Conservation (phyloP, 2,888 invertebrate species). For the Tinea semifulvella region DNA sequence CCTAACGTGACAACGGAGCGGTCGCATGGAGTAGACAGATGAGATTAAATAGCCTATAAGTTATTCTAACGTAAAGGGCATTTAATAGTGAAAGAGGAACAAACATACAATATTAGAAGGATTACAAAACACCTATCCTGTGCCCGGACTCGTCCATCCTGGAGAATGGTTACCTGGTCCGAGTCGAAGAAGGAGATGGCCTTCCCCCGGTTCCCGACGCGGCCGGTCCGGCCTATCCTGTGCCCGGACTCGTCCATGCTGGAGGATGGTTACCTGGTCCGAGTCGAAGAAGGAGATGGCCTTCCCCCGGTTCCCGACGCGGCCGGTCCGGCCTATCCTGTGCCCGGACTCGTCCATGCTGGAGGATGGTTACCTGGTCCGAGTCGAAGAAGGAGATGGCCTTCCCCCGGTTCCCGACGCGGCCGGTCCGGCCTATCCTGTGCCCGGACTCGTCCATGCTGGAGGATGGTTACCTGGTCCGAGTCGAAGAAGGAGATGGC, state of each 20-base stretch:
- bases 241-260: constrained; percentile 95
- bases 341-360: constrained; percentile 95
- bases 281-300: constrained; percentile 87
- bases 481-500: constrained; percentile 87
- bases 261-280: constrained; percentile 51
- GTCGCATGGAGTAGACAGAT: too few species aligned
- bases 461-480: constrained; percentile 51
- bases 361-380: constrained; percentile 51
- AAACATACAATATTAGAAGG: too few species aligned
- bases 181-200: constrained; percentile 87
- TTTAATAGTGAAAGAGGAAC: too few species aligned
- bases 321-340: constrained; percentile 92
- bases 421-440: constrained; percentile 92
- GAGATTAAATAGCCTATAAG: too few species aligned
- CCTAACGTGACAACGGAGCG: too few species aligned
- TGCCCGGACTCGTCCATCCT: too few species aligned
- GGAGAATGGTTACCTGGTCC: constrained; percentile 51
- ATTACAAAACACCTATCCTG: too few species aligned
- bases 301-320: constrained; percentile 89
- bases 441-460: constrained; percentile 95
- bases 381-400: constrained; percentile 87
- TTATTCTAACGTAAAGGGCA: too few species aligned
- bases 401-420: constrained; percentile 89
- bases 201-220: constrained; percentile 89
- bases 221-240: constrained; percentile 92